These are phyloP conservation scores for Centruroides vittatus DNA, from an alignment of 1,140 invertebrate species.

Conservation along the genomic window DNA sequence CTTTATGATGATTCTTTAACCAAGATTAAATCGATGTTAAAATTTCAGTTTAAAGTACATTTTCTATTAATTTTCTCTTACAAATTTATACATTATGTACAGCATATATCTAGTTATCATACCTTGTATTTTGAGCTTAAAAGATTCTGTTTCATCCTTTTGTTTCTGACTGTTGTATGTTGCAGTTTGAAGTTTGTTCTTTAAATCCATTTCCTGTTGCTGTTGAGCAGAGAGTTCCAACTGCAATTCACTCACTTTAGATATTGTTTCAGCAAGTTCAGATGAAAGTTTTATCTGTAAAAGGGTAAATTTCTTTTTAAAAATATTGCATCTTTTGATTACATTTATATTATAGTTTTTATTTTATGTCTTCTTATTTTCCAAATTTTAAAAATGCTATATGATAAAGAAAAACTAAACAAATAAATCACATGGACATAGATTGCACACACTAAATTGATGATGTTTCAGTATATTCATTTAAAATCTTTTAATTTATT, in stretches of 20 bases:
- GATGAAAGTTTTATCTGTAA: slow-evolving; percentile 4
- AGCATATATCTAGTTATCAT: neutral
- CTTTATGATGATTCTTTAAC: too few species aligned
- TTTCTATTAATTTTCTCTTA: too few species aligned
- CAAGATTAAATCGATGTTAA: too few species aligned
- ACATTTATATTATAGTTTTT: too few species aligned
- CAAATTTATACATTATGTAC: neutral
- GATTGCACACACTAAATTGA: too few species aligned
- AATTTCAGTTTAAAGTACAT: too few species aligned
- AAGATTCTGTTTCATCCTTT: neutral
- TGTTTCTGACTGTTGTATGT: neutral
- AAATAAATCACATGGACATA: too few species aligned
- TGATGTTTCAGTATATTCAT: too few species aligned
- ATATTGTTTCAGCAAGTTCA: neutral
- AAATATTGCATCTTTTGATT: neutral
- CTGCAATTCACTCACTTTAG: neutral
- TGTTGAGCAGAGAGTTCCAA: neutral
- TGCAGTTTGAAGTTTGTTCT: neutral
- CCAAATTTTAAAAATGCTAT: too few species aligned
- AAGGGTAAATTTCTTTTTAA: neutral
- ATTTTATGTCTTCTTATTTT: too few species aligned
- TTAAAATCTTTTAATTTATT: too few species aligned
- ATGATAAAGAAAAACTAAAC: too few species aligned
- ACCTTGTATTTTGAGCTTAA: neutral
- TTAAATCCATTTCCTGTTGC: slow-evolving; percentile 1